phyloP scores from a whole-genome alignment of 2,888 invertebrate species.

The Diaphora mendica region DNA sequence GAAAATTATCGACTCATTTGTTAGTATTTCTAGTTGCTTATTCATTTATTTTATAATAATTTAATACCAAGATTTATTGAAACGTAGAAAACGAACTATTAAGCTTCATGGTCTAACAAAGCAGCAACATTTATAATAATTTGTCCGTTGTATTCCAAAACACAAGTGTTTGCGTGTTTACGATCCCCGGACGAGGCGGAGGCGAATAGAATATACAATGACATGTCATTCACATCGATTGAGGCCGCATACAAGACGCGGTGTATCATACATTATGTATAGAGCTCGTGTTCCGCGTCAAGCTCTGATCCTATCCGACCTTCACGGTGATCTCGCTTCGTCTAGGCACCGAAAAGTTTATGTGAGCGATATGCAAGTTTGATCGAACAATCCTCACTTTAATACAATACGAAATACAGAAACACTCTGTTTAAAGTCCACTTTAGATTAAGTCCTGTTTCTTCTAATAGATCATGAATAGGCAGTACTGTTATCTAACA shows the following conservation, averaged over 20 bases:
- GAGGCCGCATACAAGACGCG: constrained; percentile 81
- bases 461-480: constrained; percentile 49
- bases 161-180: constrained; percentile 81
- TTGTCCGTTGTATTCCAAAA: constrained; percentile 74
- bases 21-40: constrained; percentile 15
- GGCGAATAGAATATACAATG: constrained; percentile 84
- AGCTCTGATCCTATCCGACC: constrained; percentile 59
- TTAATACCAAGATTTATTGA: neutral
- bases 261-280: constrained; percentile 78
- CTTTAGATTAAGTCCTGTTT: constrained; percentile 7
- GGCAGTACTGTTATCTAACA: constrained; percentile 65
- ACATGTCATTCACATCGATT: constrained; percentile 84
- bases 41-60: constrained; percentile 10
- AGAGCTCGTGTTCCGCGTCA: constrained; percentile 69
- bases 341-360: constrained; percentile 34
- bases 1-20: constrained; percentile 19
- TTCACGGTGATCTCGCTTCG: constrained; percentile 55
- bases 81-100: constrained; percentile 14
- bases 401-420: neutral
- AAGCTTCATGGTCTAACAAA: constrained; percentile 23
- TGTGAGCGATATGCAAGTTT: neutral
- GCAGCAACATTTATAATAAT: constrained; percentile 59
- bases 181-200: constrained; percentile 77
- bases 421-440: neutral
- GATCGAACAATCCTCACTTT: neutral